Evolutionary conservation across 2,888 invertebrate species (phyloP).

Genomic region (Dasysyrphus albostriatus): DNA sequence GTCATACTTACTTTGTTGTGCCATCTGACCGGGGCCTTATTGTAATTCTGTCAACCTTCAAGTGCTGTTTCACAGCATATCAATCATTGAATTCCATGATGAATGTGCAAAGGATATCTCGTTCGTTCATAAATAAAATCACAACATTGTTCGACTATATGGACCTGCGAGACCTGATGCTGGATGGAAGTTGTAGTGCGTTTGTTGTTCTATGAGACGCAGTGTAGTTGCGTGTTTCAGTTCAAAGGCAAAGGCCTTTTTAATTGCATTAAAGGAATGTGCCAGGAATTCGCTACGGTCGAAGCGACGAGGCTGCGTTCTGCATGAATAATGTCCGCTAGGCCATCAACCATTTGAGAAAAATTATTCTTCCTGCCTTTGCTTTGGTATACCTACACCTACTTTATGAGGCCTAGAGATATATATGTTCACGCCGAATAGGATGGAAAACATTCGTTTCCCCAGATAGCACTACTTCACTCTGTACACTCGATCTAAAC

Average conservation of each 20-base stretch:
- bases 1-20: constrained; percentile 23
- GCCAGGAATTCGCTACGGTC: constrained; percentile 8
- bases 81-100: constrained; percentile 51
- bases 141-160: constrained; percentile 17
- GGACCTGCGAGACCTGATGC: neutral
- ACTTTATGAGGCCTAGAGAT: neutral
- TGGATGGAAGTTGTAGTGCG: neutral
- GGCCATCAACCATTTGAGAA: constrained; percentile 7
- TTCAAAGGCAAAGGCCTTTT: constrained; percentile 30
- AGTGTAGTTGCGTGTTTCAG: neutral
- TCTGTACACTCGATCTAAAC: neutral
- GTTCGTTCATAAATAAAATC: constrained; percentile 40
- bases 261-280: constrained; percentile 61
- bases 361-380: neutral
- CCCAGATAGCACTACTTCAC: constrained; percentile 3
- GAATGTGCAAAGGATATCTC: constrained; percentile 25
- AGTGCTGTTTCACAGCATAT: constrained; percentile 41
- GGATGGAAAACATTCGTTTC: constrained; percentile 3
- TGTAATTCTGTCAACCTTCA: constrained; percentile 37
- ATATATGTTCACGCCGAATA: no score
- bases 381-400: neutral
- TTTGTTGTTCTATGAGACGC: neutral
- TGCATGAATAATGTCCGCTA: constrained; percentile 26
- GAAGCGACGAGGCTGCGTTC: neutral
- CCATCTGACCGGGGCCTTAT: constrained; percentile 11